Conservation (phyloP, 2,113 vertebrate species). For the Chaetodon auriga region DNA sequence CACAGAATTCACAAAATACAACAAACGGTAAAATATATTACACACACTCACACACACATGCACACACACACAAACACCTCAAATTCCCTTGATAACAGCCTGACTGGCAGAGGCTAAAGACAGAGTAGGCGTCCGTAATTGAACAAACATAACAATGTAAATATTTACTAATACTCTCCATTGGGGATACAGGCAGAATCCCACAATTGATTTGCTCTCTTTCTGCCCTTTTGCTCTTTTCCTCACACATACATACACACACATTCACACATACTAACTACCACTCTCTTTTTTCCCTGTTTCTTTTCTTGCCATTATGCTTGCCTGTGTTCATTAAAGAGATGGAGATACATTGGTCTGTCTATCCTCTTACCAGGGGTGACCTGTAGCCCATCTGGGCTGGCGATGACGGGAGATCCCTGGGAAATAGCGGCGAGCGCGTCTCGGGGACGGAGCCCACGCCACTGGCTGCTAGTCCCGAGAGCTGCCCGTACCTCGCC, state of each 20-base stretch:
- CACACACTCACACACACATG: constrained; percentile 46
- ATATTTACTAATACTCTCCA: constrained; percentile 81
- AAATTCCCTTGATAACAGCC: constrained; percentile 76
- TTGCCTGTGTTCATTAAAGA: constrained; percentile 62
- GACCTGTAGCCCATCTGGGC: constrained; percentile 97
- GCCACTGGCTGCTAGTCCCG: constrained; percentile 96
- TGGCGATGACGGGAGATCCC: constrained; percentile 91
- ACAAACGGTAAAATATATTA: constrained; percentile 46
- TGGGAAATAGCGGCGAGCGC: constrained; percentile 93
- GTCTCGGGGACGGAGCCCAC: constrained; percentile 94
- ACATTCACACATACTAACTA: constrained; percentile 28
- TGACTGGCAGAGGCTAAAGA: constrained; percentile 81
- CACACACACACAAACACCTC: constrained; percentile 61
- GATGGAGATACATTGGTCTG: constrained; percentile 67
- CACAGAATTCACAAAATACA: constrained; percentile 54
- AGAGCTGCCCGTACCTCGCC: constrained; percentile 97
- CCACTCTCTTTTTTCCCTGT: constrained; percentile 12
- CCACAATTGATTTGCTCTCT: constrained; percentile 74
- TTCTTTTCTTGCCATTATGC: constrained; percentile 63
- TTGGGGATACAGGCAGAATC: constrained; percentile 70
- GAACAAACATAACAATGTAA: constrained; percentile 83
- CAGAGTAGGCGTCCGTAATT: constrained; percentile 80
- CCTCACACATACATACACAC: constrained; percentile 35
- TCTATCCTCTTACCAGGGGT: constrained; percentile 95
- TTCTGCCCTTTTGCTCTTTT: constrained; percentile 60